Evolutionary conservation across 2,113 vertebrate species (phyloP), one percentile per base, ranked within the genome.

Genomic region (Microtus oregoni): DNA sequence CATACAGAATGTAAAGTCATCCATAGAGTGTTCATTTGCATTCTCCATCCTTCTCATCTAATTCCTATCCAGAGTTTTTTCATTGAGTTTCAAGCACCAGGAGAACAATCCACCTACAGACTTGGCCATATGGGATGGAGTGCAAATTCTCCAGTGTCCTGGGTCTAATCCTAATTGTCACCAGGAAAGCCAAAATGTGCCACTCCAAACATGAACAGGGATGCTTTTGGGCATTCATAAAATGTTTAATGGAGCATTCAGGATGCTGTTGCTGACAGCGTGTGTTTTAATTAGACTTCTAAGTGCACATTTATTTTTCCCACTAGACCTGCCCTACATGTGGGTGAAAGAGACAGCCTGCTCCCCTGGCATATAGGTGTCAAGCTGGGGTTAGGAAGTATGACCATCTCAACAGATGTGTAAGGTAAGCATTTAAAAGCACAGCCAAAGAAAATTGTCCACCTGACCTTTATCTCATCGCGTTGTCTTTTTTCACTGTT

Each of bases 271-370:
- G 95, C 95, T 96, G 97, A 92, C 92, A 96, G 88, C 12, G 70
- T 96, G 91, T 91, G 44, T 97, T 97, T 95, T 96, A 97, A 97
- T 97, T 97, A 96, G 95, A 91, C 91, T 96, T 96, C 86, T 92
- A 91, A 97, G 96, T 90, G 86, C 70, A 94, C 93, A 63, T 93
- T 96, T 96, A 92, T 87, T 96, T 96, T 96, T 87, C 94, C 92
- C 91, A 78, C n/a, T 78, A 86, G 93, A 85, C 72, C 28, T 86
- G 85, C 52, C 93, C 92, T 88, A 79, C 41, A 76, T 70, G 44
- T 15, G 89, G 85, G 95, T 90, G 77, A 93, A 94, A 89, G 38
- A 95, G 70, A 90, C 20, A 90, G 44, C 41, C 41, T 30, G 28
- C 35, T 12, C 41, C 83, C 50, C 19, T 50, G 81, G 86, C 44